Evolutionary conservation across 2,888 invertebrate species (phyloP), one percentile per base, ranked within the genome.

Genomic region (Tenodera sinensis): DNA sequence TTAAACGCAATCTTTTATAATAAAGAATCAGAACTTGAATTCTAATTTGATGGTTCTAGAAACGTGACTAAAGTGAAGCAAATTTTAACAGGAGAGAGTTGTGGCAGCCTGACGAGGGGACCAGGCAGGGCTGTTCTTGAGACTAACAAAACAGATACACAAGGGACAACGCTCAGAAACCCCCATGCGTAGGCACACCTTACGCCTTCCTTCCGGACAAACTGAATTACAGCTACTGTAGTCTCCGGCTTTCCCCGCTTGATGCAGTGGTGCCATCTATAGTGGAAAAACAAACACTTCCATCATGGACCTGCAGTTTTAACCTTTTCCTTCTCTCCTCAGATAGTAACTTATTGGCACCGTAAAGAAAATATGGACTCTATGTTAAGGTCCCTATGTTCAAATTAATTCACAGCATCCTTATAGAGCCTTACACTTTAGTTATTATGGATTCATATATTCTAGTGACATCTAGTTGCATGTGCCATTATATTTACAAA

Each of bases 191-290:
- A 71, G 54, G 54, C 54, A 71, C 89, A 89, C 89, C 89, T 89
- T 89, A 89, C 89, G 89, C 34, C 47, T 89, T 84, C 83, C 28
- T 71, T 89, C 89, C 89, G 47, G 83, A 83, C 84, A 84, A 87
- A 87, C 42, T n/a, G 85, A 88, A 88, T 88, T 88, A 88, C 88
- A 82, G 88, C 71, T 82, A 84, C 84, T 84, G 89, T 83, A 84
- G 89, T 87, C 89, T 81, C 84, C 84, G 42, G 83, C 85, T 83
- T 89, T 89, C 81, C 89, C 85, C 25, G 89, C 83, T 84, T 89
- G 89, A 83, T 87, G 89, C 15, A 87, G 89, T 28, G 89, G 89
- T 83, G 89, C 87, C 89, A 89, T 89, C 89, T 89, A 89, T 54
- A 89, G 84, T 87, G 85, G 83, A 84, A 88, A 85, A 88, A 88